phyloP scores from a whole-genome alignment of 2,888 invertebrate genomes.

The Nebria brevicollis region DNA sequence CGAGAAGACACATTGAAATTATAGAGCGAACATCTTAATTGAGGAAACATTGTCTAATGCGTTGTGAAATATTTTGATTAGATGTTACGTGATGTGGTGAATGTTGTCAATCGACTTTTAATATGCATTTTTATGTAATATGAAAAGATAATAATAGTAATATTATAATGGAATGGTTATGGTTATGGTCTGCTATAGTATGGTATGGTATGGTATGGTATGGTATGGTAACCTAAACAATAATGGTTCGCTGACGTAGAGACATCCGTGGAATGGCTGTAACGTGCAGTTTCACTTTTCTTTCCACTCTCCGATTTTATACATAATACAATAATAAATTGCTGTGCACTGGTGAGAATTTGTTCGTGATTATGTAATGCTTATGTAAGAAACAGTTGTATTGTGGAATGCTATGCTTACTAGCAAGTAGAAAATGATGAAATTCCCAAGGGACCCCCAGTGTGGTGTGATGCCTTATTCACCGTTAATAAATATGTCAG shows the following conservation, averaged over 20 bases:
- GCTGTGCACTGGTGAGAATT: neutral
- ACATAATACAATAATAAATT: slow-evolving; percentile 1
- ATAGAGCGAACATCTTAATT: no score
- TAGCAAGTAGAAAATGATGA: neutral
- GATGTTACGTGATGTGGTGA: no score
- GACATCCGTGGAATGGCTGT: neutral
- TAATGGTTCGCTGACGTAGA: neutral
- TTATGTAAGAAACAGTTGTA: neutral
- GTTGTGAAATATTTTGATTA: no score
- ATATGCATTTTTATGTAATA: no score
- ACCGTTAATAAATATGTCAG: neutral
- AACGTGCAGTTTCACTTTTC: neutral
- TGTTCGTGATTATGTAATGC: neutral
- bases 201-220: neutral
- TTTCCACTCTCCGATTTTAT: neutral
- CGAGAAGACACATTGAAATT: no score
- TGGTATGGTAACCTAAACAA: neutral
- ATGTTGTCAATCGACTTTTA: no score
- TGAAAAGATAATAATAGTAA: no score
- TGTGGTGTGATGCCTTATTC: neutral
- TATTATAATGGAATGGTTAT: no score
- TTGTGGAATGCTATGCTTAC: neutral
- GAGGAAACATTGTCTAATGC: no score
- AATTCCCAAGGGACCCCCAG: neutral
- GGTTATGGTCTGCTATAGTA: no score